A percentile compares a stretch with the other conserved stretches of the same genome.
Conservation (phyloP, 2,797 vertebrate genomes). For the Cryptoprocta ferox region DNA sequence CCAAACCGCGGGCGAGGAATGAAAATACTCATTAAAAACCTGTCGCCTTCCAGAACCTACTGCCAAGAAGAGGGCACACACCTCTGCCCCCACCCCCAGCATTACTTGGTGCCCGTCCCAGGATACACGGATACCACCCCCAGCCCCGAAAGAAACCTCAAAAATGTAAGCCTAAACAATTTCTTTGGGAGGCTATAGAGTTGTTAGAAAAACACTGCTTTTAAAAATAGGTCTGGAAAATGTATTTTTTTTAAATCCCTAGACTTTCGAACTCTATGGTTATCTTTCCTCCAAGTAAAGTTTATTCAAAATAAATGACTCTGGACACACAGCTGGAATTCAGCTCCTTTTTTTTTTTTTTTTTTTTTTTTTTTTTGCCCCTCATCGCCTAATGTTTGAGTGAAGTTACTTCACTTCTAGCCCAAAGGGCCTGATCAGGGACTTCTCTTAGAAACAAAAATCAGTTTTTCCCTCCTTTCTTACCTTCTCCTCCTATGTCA, state of each 20-base stretch:
- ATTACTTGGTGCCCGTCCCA: slow-evolving; percentile 29
- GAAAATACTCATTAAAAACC: slow-evolving; percentile 80
- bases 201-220: slow-evolving; percentile 69
- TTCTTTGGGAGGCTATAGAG: slow-evolving; percentile 52
- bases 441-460: slow-evolving; percentile 45
- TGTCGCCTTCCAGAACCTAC: slow-evolving; percentile 60
- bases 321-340: slow-evolving; percentile 57
- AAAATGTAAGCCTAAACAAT: slow-evolving; percentile 76
- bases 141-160: slow-evolving; percentile 69
- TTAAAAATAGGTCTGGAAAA: slow-evolving; percentile 75
- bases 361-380: neutral
- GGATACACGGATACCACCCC: slow-evolving; percentile 27
- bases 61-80: slow-evolving; percentile 63
- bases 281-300: slow-evolving; percentile 26
- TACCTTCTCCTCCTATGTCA: slow-evolving; percentile 85
- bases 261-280: slow-evolving; percentile 61
- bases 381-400: slow-evolving; percentile 37
- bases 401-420: slow-evolving; percentile 43
- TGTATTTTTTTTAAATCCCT: neutral
- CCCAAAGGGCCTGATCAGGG: neutral
- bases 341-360: neutral
- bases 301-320: slow-evolving; percentile 66
- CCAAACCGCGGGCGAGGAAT: slow-evolving; percentile 69
- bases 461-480: slow-evolving; percentile 52
- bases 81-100: slow-evolving; percentile 42